A percentile compares a stretch with the other conserved stretches of the same genome.
phyloP scores from a whole-genome alignment of 1,140 invertebrate genomes.

The Metopolophium dirhodum region DNA sequence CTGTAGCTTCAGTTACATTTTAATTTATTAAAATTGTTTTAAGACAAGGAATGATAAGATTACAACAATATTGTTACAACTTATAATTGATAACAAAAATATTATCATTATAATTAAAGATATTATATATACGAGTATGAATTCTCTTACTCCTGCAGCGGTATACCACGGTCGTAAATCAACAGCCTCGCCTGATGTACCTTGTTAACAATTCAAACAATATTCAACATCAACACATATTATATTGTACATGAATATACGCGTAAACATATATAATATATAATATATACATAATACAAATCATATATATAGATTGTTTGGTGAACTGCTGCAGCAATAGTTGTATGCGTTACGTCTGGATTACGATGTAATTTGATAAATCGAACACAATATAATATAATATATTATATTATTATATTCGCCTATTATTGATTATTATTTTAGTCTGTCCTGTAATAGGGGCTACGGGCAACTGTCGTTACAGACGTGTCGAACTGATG shows the following conservation, averaged over 20 bases:
- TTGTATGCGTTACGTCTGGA: neutral
- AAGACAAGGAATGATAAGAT: neutral
- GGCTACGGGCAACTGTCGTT: neutral
- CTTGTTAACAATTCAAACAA: neutral
- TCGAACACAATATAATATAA: neutral
- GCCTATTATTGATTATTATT: neutral
- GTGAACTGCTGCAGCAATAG: neutral
- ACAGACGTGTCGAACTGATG: neutral
- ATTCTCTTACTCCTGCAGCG: neutral
- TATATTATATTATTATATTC: neutral
- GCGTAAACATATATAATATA: neutral
- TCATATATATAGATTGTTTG: neutral
- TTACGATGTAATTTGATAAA: constrained; percentile 14
- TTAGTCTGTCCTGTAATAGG: neutral
- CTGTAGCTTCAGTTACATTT: neutral
- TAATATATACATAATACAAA: neutral
- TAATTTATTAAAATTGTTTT: constrained; percentile 32
- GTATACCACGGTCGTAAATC: neutral
- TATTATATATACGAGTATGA: neutral
- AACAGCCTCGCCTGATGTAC: neutral
- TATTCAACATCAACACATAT: neutral
- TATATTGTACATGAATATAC: neutral
- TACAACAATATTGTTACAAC: neutral
- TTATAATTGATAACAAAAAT: neutral
- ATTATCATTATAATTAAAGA: neutral